Evolutionary conservation across 2,797 vertebrate genomes (phyloP), one percentile per base, ranked within the genome.

Genomic region (Acipenser oxyrinchus): DNA sequence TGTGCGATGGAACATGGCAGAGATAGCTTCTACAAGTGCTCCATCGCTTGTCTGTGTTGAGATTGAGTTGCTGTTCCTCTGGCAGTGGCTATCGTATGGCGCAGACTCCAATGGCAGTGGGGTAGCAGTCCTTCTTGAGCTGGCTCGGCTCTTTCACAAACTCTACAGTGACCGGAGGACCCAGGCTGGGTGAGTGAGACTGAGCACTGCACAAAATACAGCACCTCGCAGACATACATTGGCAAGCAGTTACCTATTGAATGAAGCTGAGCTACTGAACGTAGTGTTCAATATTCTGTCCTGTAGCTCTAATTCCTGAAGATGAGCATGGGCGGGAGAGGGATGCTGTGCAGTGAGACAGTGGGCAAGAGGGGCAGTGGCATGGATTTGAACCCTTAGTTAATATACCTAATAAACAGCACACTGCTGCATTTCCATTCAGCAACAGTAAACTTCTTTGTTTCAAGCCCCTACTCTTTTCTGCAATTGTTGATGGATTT

Each of bases 91-190:
- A 73, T 86, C 91, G 0, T 88, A 84, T 58, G 91, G 91, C 51
- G 89, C 91, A 0, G 90, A 93, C 74, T 92, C 90, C 4, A 92
- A 93, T 13, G 91, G 79, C 51, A 90, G 91, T 48, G 91, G 90
- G 0, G 89, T 92, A 64, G 73, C 78, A 53, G 75, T 89, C 62
- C 79, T 92, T 48, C 73, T 93, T 12, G 90, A 93, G 73, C 74
- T 93, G 75, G 82, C 77, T 0, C 83, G 89, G 23, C 85, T 93
- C 55, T 92, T 92, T 72, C 86, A 89, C 53, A 81, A 76, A 51
- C 85, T 92, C 57, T 91, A 86, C 49, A 85, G 81, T 0, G 82
- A 75, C 60, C 61, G 82, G 0, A 80, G 79, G 62, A 92, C 80
- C 72, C 85, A 83, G 70, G 84, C 89, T 6, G 77, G 69, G 91